Evolutionary conservation across 2,888 invertebrate genomes (phyloP), one percentile per base, ranked within the genome.

Genomic region (Eupithecia vulgata): DNA sequence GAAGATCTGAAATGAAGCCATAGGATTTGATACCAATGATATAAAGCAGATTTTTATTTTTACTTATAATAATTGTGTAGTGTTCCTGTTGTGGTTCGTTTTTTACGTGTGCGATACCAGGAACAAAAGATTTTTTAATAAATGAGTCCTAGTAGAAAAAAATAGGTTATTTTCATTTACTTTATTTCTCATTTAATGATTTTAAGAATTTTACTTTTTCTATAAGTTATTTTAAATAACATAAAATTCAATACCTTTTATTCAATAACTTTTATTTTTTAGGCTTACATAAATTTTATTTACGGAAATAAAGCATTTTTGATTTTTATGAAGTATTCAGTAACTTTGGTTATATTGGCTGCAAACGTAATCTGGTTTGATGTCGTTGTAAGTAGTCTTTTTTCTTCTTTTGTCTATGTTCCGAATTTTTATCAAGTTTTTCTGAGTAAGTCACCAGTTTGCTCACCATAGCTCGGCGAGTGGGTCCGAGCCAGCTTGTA

Each of bases 401-500:
- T 61, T 34, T 13, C 15, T 6, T 25, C 12, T 12, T 12, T 21
- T 42, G 25, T 37, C 5, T 7, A n/a, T n/a, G n/a, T n/a, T n/a
- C n/a, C n/a, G 15, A 12, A 13, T 40, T n/a, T 21, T 37, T 7
- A 15, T 65, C 35, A 1, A 7, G 17, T 4, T 40, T 37, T 21
- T n/a, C 10, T 12, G 3, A 25, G 40, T 21, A 40, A 5, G 21
- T 5, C 12, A 7, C 10, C 13, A 7, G 15, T 21, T 61, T 57
- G 57, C 42, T 37, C 37, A 69, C 71, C 52, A 74, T 71, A 25
- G 70, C 64, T 57, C 30, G 73, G 42, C 68, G 21, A 17, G 52
- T 45, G 34, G 30, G 61, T 67, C 66, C 61, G 52, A 62, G 61
- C 61, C 70, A 74, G 84, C 80, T 80, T 82, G 82, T 84, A 82